Percentiles rank a stretch among this genome's conserved stretches.
Conservation (phyloP, 2,113 vertebrate genomes). For the Isurus oxyrinchus region DNA sequence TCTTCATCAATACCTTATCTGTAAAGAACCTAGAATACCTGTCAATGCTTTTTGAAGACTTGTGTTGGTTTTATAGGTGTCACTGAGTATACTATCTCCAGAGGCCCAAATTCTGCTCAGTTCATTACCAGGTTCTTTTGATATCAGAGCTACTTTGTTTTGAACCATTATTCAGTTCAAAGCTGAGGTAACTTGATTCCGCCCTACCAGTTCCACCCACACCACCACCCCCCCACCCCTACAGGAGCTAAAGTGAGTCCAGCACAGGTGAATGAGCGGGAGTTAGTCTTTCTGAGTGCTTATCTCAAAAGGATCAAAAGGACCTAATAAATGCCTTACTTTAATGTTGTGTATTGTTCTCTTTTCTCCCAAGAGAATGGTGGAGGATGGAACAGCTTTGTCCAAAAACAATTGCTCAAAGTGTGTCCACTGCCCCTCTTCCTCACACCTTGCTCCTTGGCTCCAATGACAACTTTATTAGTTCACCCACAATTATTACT, state of each 20-base stretch:
- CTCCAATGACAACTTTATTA: conserved; percentile 40
- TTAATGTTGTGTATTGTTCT: not conserved
- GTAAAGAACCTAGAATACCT: not conserved
- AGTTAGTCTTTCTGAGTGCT: not conserved
- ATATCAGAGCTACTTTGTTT: conserved; percentile 48
- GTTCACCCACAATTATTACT: conserved; percentile 41
- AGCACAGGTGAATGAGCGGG: not conserved
- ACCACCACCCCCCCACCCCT: conserved; percentile 31
- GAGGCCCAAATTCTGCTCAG: conserved; percentile 39
- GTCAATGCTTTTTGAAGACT: not conserved
- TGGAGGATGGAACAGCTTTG: not conserved
- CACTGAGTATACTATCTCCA: conserved; percentile 37
- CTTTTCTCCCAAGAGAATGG: not conserved
- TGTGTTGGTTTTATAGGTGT: conserved; percentile 40
- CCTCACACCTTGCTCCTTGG: conserved; percentile 8
- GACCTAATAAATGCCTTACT: not conserved
- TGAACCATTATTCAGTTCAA: conserved; percentile 44
- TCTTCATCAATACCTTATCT: not conserved
- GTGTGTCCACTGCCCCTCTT: conserved; percentile 35
- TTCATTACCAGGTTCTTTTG: conserved; percentile 48
- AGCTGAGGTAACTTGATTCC: conserved; percentile 40
- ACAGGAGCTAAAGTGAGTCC: not conserved
- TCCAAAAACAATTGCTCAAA: not conserved
- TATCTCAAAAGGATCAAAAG: conserved; percentile 27
- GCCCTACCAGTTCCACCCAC: conserved; percentile 23